Conservation (phyloP, 2,113 vertebrate genomes). For the Microtus ochrogaster region DNA sequence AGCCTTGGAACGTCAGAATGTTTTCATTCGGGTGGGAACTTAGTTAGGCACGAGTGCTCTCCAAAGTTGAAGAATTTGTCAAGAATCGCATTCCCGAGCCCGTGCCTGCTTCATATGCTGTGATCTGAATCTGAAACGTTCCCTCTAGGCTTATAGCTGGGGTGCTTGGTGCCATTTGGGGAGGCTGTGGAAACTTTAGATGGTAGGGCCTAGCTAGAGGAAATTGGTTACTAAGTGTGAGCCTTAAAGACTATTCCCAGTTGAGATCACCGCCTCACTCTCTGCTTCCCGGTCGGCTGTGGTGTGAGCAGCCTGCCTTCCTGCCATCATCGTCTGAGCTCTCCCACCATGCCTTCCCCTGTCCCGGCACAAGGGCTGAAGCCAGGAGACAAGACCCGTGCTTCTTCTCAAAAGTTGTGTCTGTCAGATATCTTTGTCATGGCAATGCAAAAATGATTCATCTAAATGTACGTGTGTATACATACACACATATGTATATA, state of each 20-base stretch:
- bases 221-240: neutral
- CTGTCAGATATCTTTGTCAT: too few species aligned
- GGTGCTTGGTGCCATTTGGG: neutral
- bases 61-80: constrained; percentile 12
- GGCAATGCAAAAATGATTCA: neutral
- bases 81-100: neutral
- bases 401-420: neutral
- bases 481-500: too few species aligned
- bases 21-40: neutral
- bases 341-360: neutral
- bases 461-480: neutral
- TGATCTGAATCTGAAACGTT: neutral
- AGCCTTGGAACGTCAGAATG: neutral
- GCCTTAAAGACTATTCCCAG: neutral
- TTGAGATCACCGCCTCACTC: neutral
- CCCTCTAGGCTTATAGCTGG: neutral
- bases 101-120: neutral
- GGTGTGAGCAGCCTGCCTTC: too few species aligned
- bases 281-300: neutral
- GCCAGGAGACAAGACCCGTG: neutral
- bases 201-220: neutral
- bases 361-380: neutral
- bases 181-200: neutral
- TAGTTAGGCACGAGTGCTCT: neutral
- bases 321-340: neutral